Evolutionary conservation across 2,113 vertebrate species (phyloP).

Genomic region (Passer domesticus): DNA sequence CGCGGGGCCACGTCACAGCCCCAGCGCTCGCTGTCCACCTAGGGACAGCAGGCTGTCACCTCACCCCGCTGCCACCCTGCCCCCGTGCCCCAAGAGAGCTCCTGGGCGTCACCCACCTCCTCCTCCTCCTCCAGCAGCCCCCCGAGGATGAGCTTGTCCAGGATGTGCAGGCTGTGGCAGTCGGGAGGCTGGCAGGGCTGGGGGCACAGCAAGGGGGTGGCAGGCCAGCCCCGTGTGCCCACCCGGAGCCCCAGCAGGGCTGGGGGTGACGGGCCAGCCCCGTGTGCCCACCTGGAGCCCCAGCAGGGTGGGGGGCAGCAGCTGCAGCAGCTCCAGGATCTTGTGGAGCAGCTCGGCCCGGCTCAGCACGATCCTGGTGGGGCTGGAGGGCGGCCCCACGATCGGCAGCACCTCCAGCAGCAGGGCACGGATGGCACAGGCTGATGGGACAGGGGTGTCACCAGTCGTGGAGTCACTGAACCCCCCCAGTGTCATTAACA

Average conservation of each 20-base stretch:
- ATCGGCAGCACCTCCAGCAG: constrained; percentile 75
- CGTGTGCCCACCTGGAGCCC: constrained; percentile 75
- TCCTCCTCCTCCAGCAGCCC: constrained; percentile 87
- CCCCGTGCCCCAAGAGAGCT: too few relatives aligned
- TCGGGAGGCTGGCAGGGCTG: constrained; percentile 87
- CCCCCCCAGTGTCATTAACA: not conserved
- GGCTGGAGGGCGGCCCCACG: constrained; percentile 24
- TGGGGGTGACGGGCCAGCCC: too few relatives aligned
- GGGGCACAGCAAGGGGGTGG: not conserved
- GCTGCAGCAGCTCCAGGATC: constrained; percentile 80
- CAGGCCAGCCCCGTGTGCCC: not conserved
- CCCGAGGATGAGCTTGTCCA: constrained; percentile 88
- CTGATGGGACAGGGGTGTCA: constrained; percentile 44
- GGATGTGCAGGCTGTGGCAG: constrained; percentile 78
- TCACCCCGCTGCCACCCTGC: not conserved
- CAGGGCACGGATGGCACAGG: constrained; percentile 84
- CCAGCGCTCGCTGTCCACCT: constrained; percentile 17
- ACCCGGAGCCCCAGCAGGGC: constrained; percentile 77
- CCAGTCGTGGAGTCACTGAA: not conserved
- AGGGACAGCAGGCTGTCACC: not conserved
- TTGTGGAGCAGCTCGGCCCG: constrained; percentile 80
- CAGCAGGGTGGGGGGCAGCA: constrained; percentile 76
- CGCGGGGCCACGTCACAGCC: constrained; percentile 76
- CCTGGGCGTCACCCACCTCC: constrained; percentile 76
- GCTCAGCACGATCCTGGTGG: constrained; percentile 76